phyloP scores from a whole-genome alignment of 2,113 vertebrate species.

The Xyrauchen texanus region DNA sequence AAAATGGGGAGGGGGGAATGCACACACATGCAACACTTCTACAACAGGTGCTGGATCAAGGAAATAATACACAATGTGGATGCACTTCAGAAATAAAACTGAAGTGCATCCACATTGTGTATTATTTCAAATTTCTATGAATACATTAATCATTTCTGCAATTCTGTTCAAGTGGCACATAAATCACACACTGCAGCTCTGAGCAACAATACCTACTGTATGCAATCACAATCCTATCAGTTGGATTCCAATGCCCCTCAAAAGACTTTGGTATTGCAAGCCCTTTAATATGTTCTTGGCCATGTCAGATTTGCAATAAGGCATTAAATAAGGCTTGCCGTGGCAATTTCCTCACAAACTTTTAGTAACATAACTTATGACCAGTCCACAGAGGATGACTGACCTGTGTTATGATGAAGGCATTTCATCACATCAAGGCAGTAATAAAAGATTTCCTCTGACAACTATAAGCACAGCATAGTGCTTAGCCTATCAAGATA shows the following conservation, averaged over 20 bases:
- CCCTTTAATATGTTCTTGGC: constrained; percentile 81
- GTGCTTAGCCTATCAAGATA: background rate
- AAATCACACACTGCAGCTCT: background rate
- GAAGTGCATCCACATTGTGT: too few species aligned
- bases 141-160: too few species aligned
- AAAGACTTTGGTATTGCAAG: constrained; percentile 55
- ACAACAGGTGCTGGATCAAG: too few species aligned
- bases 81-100: too few species aligned
- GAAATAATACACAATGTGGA: too few species aligned
- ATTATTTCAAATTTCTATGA: too few species aligned
- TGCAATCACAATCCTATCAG: constrained; percentile 2
- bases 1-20: too few species aligned
- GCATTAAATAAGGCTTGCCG: constrained; percentile 82
- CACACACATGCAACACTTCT: too few species aligned
- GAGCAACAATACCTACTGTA: background rate
- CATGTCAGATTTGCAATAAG: constrained; percentile 84
- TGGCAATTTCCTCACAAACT: constrained; percentile 83
- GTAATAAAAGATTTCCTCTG: constrained; percentile 26
- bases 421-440: constrained; percentile 74
- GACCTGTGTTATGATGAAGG: constrained; percentile 76
- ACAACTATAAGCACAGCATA: background rate
- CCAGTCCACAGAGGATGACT: constrained; percentile 33
- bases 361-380: constrained; percentile 79
- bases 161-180: background rate
- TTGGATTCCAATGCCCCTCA: constrained; percentile 37